phyloP scores from a whole-genome alignment of 1,140 invertebrate species.

The Saccostrea echinata region DNA sequence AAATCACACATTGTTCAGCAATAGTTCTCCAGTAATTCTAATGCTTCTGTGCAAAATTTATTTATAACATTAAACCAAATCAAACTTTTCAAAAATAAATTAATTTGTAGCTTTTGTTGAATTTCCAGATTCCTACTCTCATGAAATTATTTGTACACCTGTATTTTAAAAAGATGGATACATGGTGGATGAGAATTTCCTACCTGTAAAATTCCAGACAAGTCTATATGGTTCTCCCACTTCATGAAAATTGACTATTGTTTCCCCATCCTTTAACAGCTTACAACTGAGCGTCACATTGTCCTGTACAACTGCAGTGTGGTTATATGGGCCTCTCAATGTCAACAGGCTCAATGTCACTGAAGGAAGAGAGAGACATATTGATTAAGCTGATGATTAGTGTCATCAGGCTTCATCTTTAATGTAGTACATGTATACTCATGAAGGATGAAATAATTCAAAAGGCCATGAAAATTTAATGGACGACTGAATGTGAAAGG shows the following conservation, averaged over 20 bases:
- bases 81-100: no score
- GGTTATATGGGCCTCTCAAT: conserved; percentile 6
- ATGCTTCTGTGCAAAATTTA: no score
- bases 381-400: neutral
- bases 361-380: neutral
- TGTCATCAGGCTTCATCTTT: neutral
- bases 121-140: no score
- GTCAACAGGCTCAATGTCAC: conserved; percentile 6
- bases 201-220: conserved; percentile 31
- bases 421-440: neutral
- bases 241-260: neutral
- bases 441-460: neutral
- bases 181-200: no score
- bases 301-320: neutral
- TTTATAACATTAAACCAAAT: no score
- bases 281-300: neutral
- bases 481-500: no score
- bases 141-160: no score
- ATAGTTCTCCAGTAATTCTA: no score
- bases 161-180: no score
- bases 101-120: no score
- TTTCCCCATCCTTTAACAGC: neutral
- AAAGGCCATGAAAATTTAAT: neutral
- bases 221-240: conserved; percentile 6
- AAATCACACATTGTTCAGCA: no score